These are phyloP conservation scores for Coregonus clupeaformis DNA, from an alignment of 2,113 vertebrate species.

Conservation along the genomic window DNA sequence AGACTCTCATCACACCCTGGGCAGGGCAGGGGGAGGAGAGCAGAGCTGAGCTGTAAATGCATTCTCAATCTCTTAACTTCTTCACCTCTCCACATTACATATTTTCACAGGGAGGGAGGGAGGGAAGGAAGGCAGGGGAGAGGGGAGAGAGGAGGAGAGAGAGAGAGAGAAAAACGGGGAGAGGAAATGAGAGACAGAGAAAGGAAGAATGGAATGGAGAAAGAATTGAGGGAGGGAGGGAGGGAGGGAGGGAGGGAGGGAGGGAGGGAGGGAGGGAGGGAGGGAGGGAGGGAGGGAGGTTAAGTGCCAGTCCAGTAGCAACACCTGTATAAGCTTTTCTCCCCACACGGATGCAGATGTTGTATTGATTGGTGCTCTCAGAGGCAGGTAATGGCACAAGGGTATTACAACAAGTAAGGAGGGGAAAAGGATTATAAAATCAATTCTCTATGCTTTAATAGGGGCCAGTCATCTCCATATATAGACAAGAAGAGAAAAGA, in stretches of 20 bases:
- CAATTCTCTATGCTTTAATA: constrained; percentile 55
- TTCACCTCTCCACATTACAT: constrained; percentile 60
- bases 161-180: too few species aligned
- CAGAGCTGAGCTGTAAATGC: constrained; percentile 49
- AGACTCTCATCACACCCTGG: constrained; percentile 54
- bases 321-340: constrained; percentile 40
- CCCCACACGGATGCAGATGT: constrained; percentile 63
- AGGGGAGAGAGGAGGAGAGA: neutral
- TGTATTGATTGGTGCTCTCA: constrained; percentile 48
- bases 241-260: too few species aligned
- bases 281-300: constrained; percentile 1
- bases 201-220: too few species aligned
- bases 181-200: too few species aligned
- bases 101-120: constrained; percentile 12
- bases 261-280: too few species aligned
- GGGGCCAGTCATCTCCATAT: constrained; percentile 28
- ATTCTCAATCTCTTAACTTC: constrained; percentile 64
- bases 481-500: neutral
- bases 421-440: constrained; percentile 47
- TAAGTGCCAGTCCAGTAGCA: neutral
- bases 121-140: too few species aligned
- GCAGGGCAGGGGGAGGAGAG: constrained; percentile 31
- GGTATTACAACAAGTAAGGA: constrained; percentile 66
- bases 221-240: too few species aligned
- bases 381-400: constrained; percentile 45